Percentiles rank a stretch among this genome's conserved stretches.
These are phyloP conservation scores for Conistra vaccinii DNA, from an alignment of 2,888 invertebrate genomes.

Conservation along the genomic window DNA sequence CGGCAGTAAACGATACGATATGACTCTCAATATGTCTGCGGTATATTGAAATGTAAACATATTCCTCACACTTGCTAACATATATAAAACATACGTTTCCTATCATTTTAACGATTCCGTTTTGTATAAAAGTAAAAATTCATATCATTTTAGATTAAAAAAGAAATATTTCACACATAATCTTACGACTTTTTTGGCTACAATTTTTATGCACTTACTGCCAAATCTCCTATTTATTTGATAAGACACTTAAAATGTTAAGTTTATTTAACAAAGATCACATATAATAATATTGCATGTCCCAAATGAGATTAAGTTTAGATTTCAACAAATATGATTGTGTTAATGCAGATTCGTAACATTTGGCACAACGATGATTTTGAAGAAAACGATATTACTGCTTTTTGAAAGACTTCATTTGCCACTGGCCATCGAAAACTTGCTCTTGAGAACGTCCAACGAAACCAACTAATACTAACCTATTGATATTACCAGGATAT, in stretches of 20 bases:
- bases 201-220: slow-evolving; percentile 30
- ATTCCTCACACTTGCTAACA: slow-evolving; percentile 12
- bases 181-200: slow-evolving; percentile 36
- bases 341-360: slow-evolving; percentile 22
- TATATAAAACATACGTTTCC: slow-evolving; percentile 21
- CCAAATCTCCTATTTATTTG: slow-evolving; percentile 28
- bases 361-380: slow-evolving; percentile 59
- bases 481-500: slow-evolving; percentile 69
- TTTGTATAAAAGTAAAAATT: slow-evolving; percentile 60
- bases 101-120: slow-evolving; percentile 9
- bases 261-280: slow-evolving; percentile 30
- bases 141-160: slow-evolving; percentile 35
- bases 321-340: slow-evolving; percentile 29
- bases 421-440: neutral
- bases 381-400: neutral
- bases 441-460: slow-evolving; percentile 22
- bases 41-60: slow-evolving; percentile 68
- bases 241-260: slow-evolving; percentile 30
- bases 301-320: slow-evolving; percentile 18
- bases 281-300: slow-evolving; percentile 34
- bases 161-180: slow-evolving; percentile 33
- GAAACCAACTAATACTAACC: slow-evolving; percentile 49
- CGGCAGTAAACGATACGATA: slow-evolving; percentile 74
- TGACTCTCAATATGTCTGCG: slow-evolving; percentile 81
- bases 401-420: neutral